phyloP scores from a whole-genome alignment of 2,113 vertebrate genomes.

The Girardinichthys multiradiatus region DNA sequence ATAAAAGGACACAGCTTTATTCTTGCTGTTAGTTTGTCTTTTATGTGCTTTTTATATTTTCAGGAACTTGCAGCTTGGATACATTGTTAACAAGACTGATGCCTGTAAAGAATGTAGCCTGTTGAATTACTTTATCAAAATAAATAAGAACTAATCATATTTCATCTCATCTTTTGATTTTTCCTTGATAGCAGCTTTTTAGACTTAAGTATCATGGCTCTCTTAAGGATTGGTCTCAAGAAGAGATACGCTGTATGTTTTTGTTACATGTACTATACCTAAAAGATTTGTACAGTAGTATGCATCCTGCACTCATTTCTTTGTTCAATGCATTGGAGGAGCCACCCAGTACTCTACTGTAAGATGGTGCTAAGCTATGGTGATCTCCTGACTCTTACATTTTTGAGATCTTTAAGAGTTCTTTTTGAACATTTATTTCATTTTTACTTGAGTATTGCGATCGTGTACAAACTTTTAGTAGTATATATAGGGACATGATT shows the following conservation, averaged over 20 bases:
- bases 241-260: too few relatives aligned
- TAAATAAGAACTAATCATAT: background rate
- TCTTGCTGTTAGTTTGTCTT: background rate
- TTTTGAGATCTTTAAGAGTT: background rate
- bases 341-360: background rate
- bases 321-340: background rate
- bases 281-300: background rate
- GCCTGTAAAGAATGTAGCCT: background rate
- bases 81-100: background rate
- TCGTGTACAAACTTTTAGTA: too few relatives aligned
- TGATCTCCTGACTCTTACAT: background rate
- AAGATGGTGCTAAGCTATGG: background rate
- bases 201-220: too few relatives aligned
- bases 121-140: background rate
- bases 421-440: background rate
- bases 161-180: background rate
- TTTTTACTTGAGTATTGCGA: too few relatives aligned
- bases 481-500: too few relatives aligned
- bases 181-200: too few relatives aligned
- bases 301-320: background rate
- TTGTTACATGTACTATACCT: too few relatives aligned
- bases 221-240: too few relatives aligned
- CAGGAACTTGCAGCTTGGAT: background rate
- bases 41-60: background rate
- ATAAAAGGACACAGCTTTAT: background rate